These are phyloP conservation scores for Coturnix japonica DNA, from an alignment of 2,113 vertebrate genomes.

Conservation along the genomic window DNA sequence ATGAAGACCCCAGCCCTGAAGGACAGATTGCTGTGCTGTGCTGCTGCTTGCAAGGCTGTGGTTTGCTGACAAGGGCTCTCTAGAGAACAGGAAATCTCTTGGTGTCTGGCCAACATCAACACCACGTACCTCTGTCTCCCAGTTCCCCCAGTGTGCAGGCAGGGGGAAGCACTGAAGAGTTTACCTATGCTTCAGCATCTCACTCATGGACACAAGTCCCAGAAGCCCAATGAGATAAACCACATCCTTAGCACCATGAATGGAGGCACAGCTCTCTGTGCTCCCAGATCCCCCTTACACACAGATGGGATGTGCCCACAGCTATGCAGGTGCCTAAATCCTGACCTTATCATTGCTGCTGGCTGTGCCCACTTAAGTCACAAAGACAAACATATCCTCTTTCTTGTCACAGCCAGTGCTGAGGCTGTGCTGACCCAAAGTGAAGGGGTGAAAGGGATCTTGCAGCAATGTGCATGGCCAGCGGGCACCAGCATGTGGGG, in stretches of 20 bases:
- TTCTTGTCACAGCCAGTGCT: not conserved
- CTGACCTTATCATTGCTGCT: accelerated
- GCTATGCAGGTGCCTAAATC: not conserved
- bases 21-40: not conserved
- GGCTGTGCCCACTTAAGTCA: accelerated
- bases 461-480: not conserved
- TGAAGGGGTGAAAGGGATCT: not conserved
- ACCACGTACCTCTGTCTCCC: not conserved
- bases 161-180: not conserved
- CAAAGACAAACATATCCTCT: not conserved
- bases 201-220: not conserved
- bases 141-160: accelerated
- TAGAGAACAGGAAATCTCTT: not conserved
- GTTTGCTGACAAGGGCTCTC: not conserved
- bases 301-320: not conserved
- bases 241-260: not conserved
- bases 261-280: too few relatives aligned
- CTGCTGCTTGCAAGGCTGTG: not conserved
- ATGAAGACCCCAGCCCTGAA: not conserved
- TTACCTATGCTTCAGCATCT: not conserved
- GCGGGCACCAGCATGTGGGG: accelerated
- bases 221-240: not conserved
- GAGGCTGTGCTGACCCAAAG: not conserved
- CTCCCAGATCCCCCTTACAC: not conserved
- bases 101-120: slow-evolving; percentile 17